Evolutionary conservation across 2,888 invertebrate species (phyloP).

Genomic region (Ferdinandea cuprea): DNA sequence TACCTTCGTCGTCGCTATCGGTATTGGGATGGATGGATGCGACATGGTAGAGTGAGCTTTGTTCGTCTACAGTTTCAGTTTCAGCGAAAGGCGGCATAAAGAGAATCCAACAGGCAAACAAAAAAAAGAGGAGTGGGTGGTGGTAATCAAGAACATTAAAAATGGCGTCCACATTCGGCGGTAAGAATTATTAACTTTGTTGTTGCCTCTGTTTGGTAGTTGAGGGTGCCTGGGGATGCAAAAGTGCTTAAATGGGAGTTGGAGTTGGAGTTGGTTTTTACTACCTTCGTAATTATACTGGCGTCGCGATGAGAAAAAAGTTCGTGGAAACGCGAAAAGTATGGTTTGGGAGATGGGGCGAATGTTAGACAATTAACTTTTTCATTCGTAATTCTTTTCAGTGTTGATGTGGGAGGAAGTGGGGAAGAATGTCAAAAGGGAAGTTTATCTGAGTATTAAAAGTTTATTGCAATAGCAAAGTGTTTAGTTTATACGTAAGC

Average conservation of each 20-base stretch:
- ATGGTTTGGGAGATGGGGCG: conserved; percentile 6
- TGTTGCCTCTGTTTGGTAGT: conserved; percentile 41
- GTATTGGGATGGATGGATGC: neutral
- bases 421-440: too few relatives aligned
- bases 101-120: neutral
- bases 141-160: conserved; percentile 70
- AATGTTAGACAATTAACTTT: conserved; percentile 38
- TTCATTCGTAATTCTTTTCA: too few relatives aligned
- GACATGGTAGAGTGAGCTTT: conserved; percentile 11
- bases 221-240: conserved; percentile 27
- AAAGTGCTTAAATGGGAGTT: conserved; percentile 53
- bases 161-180: conserved; percentile 72
- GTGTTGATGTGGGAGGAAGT: too few relatives aligned
- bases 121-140: conserved; percentile 17
- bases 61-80: conserved; percentile 26
- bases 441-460: too few relatives aligned
- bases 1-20: conserved; percentile 46
- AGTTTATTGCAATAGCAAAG: too few relatives aligned
- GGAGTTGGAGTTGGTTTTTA: conserved; percentile 30
- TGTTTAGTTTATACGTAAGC: too few relatives aligned
- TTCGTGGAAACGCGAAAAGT: too few relatives aligned
- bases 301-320: neutral
- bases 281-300: conserved; percentile 58
- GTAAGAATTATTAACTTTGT: conserved; percentile 60
- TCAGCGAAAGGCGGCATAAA: neutral